Percentiles rank a stretch among this genome's conserved stretches.
These are phyloP conservation scores for Phaethornis superciliosus DNA, from an alignment of 2,113 vertebrate genomes.

Conservation along the genomic window DNA sequence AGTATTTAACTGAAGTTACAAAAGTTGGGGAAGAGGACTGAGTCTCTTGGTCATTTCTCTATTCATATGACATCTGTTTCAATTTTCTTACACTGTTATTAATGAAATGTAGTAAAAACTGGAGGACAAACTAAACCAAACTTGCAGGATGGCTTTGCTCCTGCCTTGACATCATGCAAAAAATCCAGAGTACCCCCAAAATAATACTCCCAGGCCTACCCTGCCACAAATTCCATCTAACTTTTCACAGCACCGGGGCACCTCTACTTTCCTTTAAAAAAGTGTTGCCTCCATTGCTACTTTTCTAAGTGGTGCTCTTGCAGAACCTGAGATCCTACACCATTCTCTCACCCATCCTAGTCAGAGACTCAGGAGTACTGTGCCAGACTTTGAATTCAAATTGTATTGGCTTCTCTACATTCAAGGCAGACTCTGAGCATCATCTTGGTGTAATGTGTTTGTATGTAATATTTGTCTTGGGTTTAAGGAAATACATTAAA, in stretches of 20 bases:
- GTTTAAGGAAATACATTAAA: slow-evolving; percentile 54
- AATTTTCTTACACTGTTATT: neutral
- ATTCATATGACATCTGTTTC: neutral
- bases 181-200: neutral
- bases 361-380: neutral
- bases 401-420: neutral
- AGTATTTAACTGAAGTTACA: neutral
- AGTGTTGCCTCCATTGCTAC: neutral
- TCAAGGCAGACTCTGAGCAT: slow-evolving; percentile 42
- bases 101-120: neutral
- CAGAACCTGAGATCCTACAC: neutral
- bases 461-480: slow-evolving; percentile 29
- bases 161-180: neutral
- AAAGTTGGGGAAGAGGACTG: neutral
- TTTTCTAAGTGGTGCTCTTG: neutral
- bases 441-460: slow-evolving; percentile 31
- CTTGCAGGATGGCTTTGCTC: neutral
- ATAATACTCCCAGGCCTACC: neutral
- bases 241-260: neutral
- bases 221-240: neutral
- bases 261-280: neutral
- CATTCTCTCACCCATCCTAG: neutral
- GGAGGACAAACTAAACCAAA: neutral
- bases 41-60: neutral
- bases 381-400: neutral